These are phyloP conservation scores for Drosophila lacicola DNA, from an alignment of 2,888 invertebrate genomes.

Conservation along the genomic window DNA sequence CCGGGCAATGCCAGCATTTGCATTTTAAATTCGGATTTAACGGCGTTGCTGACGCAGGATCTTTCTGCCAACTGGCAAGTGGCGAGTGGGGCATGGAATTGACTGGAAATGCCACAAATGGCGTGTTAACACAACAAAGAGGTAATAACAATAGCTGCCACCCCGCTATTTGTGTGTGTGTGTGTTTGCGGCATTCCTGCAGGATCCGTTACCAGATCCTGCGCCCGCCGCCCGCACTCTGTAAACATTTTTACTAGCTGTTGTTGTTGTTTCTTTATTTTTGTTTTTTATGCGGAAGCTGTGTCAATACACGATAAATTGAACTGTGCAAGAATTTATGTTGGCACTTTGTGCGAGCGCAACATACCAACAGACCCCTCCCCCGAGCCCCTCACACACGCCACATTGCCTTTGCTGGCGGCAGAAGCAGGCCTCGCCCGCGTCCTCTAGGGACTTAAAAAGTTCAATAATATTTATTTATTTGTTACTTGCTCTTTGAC, in stretches of 20 bases:
- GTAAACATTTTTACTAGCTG: conserved; percentile 73
- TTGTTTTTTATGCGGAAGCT: conserved; percentile 54
- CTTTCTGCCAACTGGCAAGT: conserved; percentile 11
- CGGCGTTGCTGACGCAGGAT: conserved; percentile 34
- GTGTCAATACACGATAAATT: conserved; percentile 77
- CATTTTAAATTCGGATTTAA: conserved; percentile 72
- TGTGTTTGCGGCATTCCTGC: conserved; percentile 34
- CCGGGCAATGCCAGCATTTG: conserved; percentile 53
- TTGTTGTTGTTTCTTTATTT: conserved; percentile 21
- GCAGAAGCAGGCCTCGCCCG: conserved; percentile 2
- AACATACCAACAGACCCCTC: conserved; percentile 30
- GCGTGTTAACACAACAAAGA: conserved; percentile 78
- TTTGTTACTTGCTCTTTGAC: conserved; percentile 76
- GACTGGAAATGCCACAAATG: conserved; percentile 75
- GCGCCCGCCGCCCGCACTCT: conserved; percentile 46
- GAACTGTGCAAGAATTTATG: conserved; percentile 77
- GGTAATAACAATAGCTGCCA: conserved; percentile 73
- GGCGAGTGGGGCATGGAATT: conserved; percentile 46
- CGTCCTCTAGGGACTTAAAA: conserved; percentile 68
- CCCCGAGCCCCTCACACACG: neutral
- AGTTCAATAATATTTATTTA: conserved; percentile 80
- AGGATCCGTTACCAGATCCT: conserved; percentile 21
- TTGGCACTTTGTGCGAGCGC: conserved; percentile 63
- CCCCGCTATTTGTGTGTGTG: conserved; percentile 34
- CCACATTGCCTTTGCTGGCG: conserved; percentile 19